Percentiles rank a stretch among this genome's conserved stretches.
phyloP scores from a whole-genome alignment of 2,888 invertebrate species.

The Calameuta idolon region DNA sequence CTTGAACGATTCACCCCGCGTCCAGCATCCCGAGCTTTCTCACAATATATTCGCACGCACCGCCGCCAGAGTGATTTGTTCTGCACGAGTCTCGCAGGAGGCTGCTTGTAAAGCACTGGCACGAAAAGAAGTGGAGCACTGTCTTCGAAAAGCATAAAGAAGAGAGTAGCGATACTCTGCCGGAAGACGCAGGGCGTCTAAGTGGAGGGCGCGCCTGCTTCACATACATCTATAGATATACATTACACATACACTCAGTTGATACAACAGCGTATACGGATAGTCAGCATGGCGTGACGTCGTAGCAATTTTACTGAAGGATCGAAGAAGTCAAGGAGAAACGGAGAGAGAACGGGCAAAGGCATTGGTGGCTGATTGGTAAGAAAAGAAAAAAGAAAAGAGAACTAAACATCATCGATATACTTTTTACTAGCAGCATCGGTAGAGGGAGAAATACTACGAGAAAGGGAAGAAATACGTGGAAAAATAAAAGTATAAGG shows the following conservation, averaged over 20 bases:
- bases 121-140: conserved; percentile 1
- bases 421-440: background rate
- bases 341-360: conserved; percentile 1
- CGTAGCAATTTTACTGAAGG: conserved; percentile 32
- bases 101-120: background rate
- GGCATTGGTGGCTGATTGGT: conserved; percentile 13
- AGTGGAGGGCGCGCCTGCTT: conserved; percentile 47
- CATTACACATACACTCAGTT: conserved; percentile 3
- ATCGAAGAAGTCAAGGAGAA: conserved; percentile 18
- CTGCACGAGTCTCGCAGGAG: background rate
- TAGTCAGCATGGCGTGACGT: conserved; percentile 35
- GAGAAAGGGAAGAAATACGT: background rate
- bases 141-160: conserved; percentile 5
- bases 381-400: background rate
- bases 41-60: background rate
- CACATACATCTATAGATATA: conserved; percentile 26
- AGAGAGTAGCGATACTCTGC: conserved; percentile 22
- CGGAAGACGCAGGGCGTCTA: conserved; percentile 43
- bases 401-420: background rate
- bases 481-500: conserved; percentile 1
- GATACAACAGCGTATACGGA: conserved; percentile 1
- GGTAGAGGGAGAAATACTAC: background rate
- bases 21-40: background rate
- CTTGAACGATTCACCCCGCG: background rate
- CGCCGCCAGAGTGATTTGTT: background rate